phyloP scores from a whole-genome alignment of 2,113 vertebrate species.

The Trochalopteron elliotii region DNA sequence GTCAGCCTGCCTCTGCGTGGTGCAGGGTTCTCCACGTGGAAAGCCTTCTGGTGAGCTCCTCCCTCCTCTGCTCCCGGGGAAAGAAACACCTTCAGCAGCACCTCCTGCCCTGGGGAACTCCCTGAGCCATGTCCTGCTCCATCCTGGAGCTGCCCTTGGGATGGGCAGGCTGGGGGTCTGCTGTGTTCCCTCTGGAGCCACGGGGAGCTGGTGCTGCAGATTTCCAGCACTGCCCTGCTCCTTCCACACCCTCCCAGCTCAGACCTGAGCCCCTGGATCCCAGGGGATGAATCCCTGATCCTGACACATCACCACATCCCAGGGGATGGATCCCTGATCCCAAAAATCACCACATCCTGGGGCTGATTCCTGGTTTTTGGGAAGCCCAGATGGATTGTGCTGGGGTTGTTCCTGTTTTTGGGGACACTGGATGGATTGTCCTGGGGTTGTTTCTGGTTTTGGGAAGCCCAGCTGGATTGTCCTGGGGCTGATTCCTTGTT shows the following conservation, averaged over 20 bases:
- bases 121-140: rapidly evolving
- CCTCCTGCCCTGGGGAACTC: background rate
- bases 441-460: no score
- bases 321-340: background rate
- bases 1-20: constrained; percentile 91
- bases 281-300: background rate
- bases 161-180: background rate
- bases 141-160: rapidly evolving
- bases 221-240: background rate
- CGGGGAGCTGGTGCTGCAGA: background rate
- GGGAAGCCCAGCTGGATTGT: no score
- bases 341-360: no score
- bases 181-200: background rate
- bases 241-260: background rate
- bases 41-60: constrained; percentile 87
- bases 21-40: constrained; percentile 88
- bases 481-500: no score
- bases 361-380: no score
- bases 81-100: rapidly evolving
- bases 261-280: background rate
- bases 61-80: rapidly evolving
- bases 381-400: no score
- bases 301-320: background rate
- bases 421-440: no score
- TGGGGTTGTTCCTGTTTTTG: no score